Base-by-base conservation (phyloP, 2,888 invertebrate species). In the Dyspetes luteomarginatus region DNA sequence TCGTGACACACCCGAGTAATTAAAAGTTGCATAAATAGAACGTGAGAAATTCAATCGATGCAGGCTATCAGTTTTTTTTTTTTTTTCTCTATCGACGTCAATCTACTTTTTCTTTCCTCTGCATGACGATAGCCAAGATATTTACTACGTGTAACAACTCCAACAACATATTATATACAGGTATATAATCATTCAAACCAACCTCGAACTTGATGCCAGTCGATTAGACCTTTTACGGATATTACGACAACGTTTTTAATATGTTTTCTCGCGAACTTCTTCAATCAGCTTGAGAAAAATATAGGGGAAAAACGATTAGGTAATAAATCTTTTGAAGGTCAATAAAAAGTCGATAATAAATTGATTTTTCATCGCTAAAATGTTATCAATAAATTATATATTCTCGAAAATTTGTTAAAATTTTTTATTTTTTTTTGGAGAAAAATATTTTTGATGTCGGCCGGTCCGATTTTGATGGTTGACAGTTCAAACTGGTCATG, bases 11-110 rank as follows among this genome's bases (percentile, higher is more conserved):
- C 52, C 52, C 60, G 75, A 22, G 67, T 76, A 80, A 76, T 80
- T 80, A 80, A 72, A 80, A 76, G 67, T 76, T 80, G 76, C 72
- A 80, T 72, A 72, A 76, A 80, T 76, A 67, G 76, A 76, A 76
- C 80, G 76, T 80, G 80, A 80, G 80, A 80, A 80, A 80, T 55
- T 52, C 48, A 45, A 76, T 65, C 60, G 4, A 55, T 71, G 60
- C 22, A 56, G 73, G 62, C 67, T 15, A 60, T 80, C 67, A 48
- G 45, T 67, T 69, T 30, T n/a, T 36, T 12, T 67, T 67, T n/a
- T 15, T 24, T 26, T 41, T 41, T 7, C 3, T 3, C 30, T n/a
- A 12, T 9, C 55, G 62, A 72, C 62, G 62, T 62, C 73, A 73
- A 64, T 64, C 73, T 41, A 64, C 55, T 73, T 73, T 73, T 73